Evolutionary conservation across 2,113 vertebrate species (phyloP).

Genomic region (Potamarius usumacintae): DNA sequence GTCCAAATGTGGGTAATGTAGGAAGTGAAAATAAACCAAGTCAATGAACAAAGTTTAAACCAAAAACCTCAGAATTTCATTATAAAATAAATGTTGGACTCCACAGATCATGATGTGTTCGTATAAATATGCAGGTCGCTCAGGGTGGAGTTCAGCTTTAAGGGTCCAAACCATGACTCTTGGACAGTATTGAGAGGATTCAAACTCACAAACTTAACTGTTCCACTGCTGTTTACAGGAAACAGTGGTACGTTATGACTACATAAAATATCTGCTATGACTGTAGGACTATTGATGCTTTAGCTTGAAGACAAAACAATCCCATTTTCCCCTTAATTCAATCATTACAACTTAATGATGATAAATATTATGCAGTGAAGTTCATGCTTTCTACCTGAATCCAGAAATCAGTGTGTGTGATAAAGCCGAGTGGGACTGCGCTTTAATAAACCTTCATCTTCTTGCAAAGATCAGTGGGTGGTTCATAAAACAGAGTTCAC

Average conservation of each 20-base stretch:
- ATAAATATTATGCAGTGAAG: background rate
- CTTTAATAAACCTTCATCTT: background rate
- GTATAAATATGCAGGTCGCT: background rate
- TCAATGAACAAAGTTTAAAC: background rate
- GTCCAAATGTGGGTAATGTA: background rate
- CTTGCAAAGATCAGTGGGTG: background rate
- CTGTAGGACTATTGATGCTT: background rate
- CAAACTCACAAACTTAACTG: background rate
- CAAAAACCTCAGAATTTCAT: background rate
- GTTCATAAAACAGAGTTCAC: background rate
- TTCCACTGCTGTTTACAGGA: background rate
- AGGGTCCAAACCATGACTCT: background rate
- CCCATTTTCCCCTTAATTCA: background rate
- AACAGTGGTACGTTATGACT: background rate
- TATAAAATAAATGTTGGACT: background rate
- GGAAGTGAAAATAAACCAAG: background rate
- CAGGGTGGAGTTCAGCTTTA: background rate
- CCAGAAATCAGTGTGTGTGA: background rate
- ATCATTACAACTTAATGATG: background rate
- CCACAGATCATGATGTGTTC: background rate
- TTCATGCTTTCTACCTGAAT: background rate
- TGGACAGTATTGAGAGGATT: background rate
- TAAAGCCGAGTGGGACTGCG: background rate
- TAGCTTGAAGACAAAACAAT: background rate
- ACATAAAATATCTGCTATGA: background rate